Base-by-base conservation (phyloP, 2,113 vertebrate genomes). In the Aphyosemion australe region DNA sequence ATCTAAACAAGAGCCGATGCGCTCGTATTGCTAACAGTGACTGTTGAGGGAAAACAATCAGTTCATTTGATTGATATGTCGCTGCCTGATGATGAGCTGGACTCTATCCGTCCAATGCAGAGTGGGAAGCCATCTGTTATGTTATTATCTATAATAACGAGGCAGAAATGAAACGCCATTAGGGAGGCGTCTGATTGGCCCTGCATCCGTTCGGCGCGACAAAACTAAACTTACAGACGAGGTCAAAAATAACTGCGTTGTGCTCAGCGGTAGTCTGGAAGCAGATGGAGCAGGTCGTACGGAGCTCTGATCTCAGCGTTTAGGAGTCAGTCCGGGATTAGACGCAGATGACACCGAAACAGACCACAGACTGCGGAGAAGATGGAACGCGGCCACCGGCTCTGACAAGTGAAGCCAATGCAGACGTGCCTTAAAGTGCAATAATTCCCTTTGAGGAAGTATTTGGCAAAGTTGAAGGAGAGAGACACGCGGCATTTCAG, bases 241-340 rank as follows among this genome's bases (percentile, higher is more conserved):
- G 63, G 49, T 55, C 58, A n/a, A 46, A 65, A 55, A 63, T 64
- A 42, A 72, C 63, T 43, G 48, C 21, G 41, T 18, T 43, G 55
- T 48, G 52, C 41, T 74, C 50, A 74, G 43, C 50, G 46, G 26
- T 26, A 43, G 50, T 60, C 42, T 49, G 47, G 52, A 32, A 66
- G 26, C 68, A 71, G 74, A 52, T 66, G 66, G 37, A 52, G 32
- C 16, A 32, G 48, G 47, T 64, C 37, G 13, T 11, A 51, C 45
- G 50, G 62, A 57, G n/a, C 41, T 26, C 51, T 46, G 52, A 60
- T 69, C 43, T 69, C 16, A 63, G 50, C 59, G 47, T 65, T 32
- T 42, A 13, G 15, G 18, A 70, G 43, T 60, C 66, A 70, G 61
- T 13, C 42, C 69, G 49, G 39, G 49, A 55, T 43, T 61, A 39